A percentile compares a stretch with the other conserved stretches of the same genome.
phyloP scores from a whole-genome alignment of 2,888 invertebrate genomes.

The Macrosiphum euphorbiae region DNA sequence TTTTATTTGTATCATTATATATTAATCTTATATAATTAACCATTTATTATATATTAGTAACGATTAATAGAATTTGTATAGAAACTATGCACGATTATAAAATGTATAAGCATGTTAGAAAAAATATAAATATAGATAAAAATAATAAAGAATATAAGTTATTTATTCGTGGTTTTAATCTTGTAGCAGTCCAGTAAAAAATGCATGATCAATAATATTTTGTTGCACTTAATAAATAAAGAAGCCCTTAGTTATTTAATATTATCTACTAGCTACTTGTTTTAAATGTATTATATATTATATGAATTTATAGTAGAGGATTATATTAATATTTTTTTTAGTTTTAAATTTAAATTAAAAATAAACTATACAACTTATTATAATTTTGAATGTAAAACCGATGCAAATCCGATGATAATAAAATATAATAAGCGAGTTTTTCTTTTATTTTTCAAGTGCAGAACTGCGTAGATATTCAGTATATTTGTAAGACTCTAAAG shows the following conservation, averaged over 20 bases:
- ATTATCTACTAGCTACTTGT: not conserved
- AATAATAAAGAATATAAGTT: not conserved
- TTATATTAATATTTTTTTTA: not conserved
- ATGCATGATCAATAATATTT: not conserved
- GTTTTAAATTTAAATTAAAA: not conserved
- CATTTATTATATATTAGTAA: too few species aligned
- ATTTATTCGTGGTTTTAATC: not conserved
- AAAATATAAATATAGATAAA: not conserved
- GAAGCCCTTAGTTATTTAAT: not conserved
- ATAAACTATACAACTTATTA: too few species aligned
- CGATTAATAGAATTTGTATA: too few species aligned
- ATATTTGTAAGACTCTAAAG: not conserved
- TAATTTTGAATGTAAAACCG: not conserved
- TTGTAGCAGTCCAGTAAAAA: not conserved
- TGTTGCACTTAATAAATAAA: not conserved
- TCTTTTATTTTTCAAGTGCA: not conserved
- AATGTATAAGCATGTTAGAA: not conserved
- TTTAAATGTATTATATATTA: not conserved
- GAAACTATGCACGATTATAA: too few species aligned
- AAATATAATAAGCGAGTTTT: not conserved
- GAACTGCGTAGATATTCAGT: not conserved
- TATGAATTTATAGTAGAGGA: not conserved
- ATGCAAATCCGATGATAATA: not conserved
- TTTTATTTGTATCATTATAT: too few species aligned
- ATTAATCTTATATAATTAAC: too few species aligned